Base-by-base conservation (phyloP, 35 echinoderm and acorn worm genomes). In the Hemicentrotus pulcherrimus region DNA sequence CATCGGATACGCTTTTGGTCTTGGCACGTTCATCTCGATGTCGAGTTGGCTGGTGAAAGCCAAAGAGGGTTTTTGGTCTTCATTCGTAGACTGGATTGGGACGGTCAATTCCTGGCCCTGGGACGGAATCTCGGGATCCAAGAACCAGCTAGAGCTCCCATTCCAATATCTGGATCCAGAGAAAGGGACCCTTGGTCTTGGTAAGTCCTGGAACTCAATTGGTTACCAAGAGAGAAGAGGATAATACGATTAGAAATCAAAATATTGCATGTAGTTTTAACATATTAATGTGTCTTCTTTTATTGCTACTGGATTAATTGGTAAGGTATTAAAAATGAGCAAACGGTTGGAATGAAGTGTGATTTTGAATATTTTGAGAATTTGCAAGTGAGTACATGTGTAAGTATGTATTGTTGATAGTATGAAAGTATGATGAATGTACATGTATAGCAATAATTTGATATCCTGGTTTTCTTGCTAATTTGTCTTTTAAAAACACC, bases 81-180 rank as follows among this genome's bases (percentile, higher is more conserved):
- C 46, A 9, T 32, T 93, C 10, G 48, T 93, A 47, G 48, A 93
- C 91, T 93, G 91, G 91, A 3, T 93, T 32, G 32, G 91, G 46
- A 93, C 91, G 11, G 91, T 47, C 91, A 52, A 93, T 47, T 47
- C n/a, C 91, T 93, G 91, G 91, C 91, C 47, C 18, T 93, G 13
- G 46, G 91, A 93, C 58, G 91, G 91, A 14, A 93, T 93, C 47
- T 47, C 91, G 31, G 47, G 91, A 47, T 47, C 91, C 91, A 13
- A 93, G 46, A 58, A 58, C 91, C 45, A 93, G 91, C 10, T 93
- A 0, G 32, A 50, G 45, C 91, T 93, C 16, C 91, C 91, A 31
- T 93, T 46, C 28, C 46, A 46, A 32, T 93, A 93, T 93, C 91
- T 58, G 91, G 91, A 93, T 47, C 91, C 47, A 31, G 91, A 93